Evolutionary conservation across 1,140 invertebrate genomes (phyloP).

Genomic region (Drosophila watanabei): DNA sequence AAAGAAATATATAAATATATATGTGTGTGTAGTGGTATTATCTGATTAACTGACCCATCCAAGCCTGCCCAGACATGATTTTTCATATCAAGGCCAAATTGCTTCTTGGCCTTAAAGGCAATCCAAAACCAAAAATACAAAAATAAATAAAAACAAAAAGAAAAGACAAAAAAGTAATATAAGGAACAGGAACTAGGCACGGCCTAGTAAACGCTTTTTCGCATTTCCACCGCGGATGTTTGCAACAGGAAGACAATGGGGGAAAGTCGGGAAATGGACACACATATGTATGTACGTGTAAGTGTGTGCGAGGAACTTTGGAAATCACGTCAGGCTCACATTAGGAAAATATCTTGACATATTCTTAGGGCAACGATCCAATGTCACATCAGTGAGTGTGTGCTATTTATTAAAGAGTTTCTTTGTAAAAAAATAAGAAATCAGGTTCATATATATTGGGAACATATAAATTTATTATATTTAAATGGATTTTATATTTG

Average conservation of each 20-base stretch:
- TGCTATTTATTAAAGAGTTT: background rate
- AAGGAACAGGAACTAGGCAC: constrained; percentile 63
- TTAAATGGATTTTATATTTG: too few relatives aligned
- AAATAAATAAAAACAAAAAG: background rate
- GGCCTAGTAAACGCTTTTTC: constrained; percentile 41
- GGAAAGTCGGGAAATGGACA: constrained; percentile 10
- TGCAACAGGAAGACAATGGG: constrained; percentile 52
- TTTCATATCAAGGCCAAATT: constrained; percentile 69
- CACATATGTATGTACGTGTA: background rate
- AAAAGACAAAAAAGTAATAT: constrained; percentile 2
- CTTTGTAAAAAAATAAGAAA: too few relatives aligned
- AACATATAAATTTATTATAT: background rate
- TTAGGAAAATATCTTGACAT: constrained; percentile 44
- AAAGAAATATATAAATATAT: background rate
- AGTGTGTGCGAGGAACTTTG: background rate
- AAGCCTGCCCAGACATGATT: constrained; percentile 73
- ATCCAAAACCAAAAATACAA: background rate
- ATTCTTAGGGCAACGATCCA: background rate
- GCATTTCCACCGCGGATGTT: constrained; percentile 61
- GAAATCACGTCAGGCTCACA: constrained; percentile 72
- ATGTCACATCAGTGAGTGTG: background rate
- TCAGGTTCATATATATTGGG: background rate
- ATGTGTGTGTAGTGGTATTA: constrained; percentile 48
- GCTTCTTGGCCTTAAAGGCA: constrained; percentile 40
- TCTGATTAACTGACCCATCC: constrained; percentile 74